Evolutionary conservation across 2,113 vertebrate genomes (phyloP).

Genomic region (Urocolius indicus): DNA sequence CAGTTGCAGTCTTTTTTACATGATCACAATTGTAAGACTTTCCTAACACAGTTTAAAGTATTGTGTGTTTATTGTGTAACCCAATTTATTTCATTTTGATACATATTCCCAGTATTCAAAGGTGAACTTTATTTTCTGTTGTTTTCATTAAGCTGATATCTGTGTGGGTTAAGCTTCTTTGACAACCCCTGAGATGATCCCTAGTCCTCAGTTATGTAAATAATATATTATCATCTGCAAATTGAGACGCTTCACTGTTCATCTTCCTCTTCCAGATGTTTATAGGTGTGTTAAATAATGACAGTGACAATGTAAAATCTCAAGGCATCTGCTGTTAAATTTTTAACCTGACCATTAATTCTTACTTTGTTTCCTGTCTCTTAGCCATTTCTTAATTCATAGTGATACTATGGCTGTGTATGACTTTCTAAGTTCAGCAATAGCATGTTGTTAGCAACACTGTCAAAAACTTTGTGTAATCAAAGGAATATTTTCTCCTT

Average conservation of each 20-base stretch:
- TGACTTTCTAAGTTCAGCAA: slow-evolving; percentile 8
- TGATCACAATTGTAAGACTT: not conserved
- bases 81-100: not conserved
- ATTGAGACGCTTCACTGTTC: not conserved
- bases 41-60: not conserved
- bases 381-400: slow-evolving; percentile 8
- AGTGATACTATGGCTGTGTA: not conserved
- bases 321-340: slow-evolving; percentile 37
- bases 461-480: not conserved
- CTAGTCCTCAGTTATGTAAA: not conserved
- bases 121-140: not conserved
- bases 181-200: not conserved
- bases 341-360: slow-evolving; percentile 45
- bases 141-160: not conserved
- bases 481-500: slow-evolving; percentile 3
- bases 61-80: not conserved
- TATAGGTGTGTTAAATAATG: slow-evolving; percentile 55
- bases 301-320: not conserved
- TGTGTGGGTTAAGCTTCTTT: not conserved
- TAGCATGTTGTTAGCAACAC: not conserved
- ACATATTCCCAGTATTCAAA: not conserved
- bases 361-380: slow-evolving; percentile 15
- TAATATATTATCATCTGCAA: slow-evolving; percentile 6
- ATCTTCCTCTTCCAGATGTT: slow-evolving; percentile 22
- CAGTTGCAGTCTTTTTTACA: not conserved